Conservation (phyloP, 2,113 vertebrate species). For the Mungos mungo region DNA sequence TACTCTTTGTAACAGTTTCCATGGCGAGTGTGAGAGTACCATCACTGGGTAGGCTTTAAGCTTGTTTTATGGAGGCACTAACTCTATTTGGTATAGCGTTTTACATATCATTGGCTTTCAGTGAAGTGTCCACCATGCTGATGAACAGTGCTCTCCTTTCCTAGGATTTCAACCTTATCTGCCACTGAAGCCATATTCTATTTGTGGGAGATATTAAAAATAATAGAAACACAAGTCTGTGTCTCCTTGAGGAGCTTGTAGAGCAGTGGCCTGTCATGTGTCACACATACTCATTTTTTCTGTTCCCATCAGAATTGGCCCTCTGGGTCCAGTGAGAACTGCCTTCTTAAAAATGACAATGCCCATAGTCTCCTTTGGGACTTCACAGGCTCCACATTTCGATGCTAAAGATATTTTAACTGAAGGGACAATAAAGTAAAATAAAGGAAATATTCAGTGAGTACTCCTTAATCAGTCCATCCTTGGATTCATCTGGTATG, state of each 20-base stretch:
- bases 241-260: not conserved
- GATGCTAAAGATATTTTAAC: constrained; percentile 43
- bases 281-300: not conserved
- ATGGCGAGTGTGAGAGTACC: not conserved
- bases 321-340: not conserved
- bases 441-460: not conserved
- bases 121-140: constrained; percentile 5
- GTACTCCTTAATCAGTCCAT: not conserved
- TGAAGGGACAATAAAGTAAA: not conserved
- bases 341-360: constrained; percentile 10
- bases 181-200: constrained; percentile 9
- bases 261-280: not conserved
- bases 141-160: not conserved
- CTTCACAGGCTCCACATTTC: not conserved
- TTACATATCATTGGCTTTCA: not conserved
- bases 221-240: not conserved
- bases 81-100: not conserved
- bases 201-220: constrained; percentile 8
- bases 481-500: constrained; percentile 2
- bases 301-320: constrained; percentile 28
- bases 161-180: not conserved
- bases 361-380: not conserved
- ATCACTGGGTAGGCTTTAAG: not conserved
- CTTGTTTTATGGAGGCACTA: constrained; percentile 19
- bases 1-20: not conserved